phyloP scores from a whole-genome alignment of 2,797 vertebrate genomes.

The Parauchenoglanis ngamensis region DNA sequence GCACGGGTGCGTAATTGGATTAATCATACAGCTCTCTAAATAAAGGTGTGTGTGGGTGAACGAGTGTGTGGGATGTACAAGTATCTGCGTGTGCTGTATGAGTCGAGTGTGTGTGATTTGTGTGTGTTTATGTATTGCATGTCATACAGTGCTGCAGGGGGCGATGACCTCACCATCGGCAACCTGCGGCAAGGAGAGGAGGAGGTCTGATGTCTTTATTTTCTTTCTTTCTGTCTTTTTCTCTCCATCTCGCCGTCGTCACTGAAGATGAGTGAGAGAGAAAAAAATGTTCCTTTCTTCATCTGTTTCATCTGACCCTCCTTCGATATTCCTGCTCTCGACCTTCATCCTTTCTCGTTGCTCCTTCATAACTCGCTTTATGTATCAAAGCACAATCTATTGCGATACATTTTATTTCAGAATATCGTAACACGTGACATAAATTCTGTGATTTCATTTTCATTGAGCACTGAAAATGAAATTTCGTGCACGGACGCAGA shows the following conservation, averaged over 20 bases:
- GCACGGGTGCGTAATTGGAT: constrained; percentile 57
- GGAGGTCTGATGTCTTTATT: background rate
- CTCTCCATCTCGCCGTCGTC: background rate
- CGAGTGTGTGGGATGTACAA: constrained; percentile 40
- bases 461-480: background rate
- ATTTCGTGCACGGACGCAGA: background rate
- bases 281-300: background rate
- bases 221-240: constrained; percentile 52
- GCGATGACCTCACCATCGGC: constrained; percentile 67
- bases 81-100: constrained; percentile 12
- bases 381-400: background rate
- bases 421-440: background rate
- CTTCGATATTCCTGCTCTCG: background rate
- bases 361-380: background rate
- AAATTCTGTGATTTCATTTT: background rate
- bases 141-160: constrained; percentile 67
- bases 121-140: constrained; percentile 65
- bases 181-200: constrained; percentile 48
- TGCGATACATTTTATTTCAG: background rate
- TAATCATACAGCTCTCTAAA: constrained; percentile 33
- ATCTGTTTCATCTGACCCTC: background rate
- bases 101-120: constrained; percentile 37
- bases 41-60: constrained; percentile 45
- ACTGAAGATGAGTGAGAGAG: background rate
- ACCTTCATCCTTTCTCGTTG: background rate